These are phyloP conservation scores for Alitta virens DNA, from an alignment of 2,888 invertebrate species.

Conservation along the genomic window DNA sequence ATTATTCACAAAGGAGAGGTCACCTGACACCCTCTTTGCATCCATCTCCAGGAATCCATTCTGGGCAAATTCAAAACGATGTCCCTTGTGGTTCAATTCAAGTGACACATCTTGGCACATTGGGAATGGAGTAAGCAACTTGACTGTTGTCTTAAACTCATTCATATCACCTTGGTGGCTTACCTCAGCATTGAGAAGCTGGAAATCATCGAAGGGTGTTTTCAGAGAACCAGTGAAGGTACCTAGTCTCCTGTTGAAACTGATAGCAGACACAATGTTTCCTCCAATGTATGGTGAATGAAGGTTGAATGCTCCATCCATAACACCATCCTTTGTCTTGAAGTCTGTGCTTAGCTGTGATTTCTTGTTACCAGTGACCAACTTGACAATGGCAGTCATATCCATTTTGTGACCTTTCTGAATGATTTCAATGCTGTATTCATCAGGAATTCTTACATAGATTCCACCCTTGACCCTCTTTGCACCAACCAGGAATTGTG, in stretches of 20 bases:
- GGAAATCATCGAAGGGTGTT: not conserved
- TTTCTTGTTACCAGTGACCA: not conserved
- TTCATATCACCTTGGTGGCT: not conserved
- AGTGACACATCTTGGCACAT: not conserved
- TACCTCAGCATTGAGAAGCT: not conserved
- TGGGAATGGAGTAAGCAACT: constrained; percentile 8
- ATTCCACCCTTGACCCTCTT: constrained; percentile 6
- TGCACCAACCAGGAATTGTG: constrained; percentile 8
- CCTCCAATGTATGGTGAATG: too few relatives aligned
- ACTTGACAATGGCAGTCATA: not conserved
- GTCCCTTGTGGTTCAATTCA: constrained; percentile 21
- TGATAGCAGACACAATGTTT: too few relatives aligned
- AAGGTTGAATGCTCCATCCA: not conserved
- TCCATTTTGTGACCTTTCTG: not conserved
- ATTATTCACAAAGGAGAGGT: not conserved
- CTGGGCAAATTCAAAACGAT: constrained; percentile 16
- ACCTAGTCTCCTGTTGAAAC: too few relatives aligned
- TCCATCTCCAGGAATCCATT: not conserved
- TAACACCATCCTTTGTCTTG: not conserved
- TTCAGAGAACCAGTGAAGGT: not conserved
- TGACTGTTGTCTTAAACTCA: constrained; percentile 3
- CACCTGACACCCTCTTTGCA: not conserved
- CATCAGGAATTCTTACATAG: constrained; percentile 4
- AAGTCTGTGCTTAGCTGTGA: not conserved
- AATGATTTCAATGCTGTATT: not conserved